A percentile compares a stretch with the other conserved stretches of the same genome.
These are phyloP conservation scores for Odobenus rosmarus DNA, from an alignment of 2,113 vertebrate species.

Conservation along the genomic window DNA sequence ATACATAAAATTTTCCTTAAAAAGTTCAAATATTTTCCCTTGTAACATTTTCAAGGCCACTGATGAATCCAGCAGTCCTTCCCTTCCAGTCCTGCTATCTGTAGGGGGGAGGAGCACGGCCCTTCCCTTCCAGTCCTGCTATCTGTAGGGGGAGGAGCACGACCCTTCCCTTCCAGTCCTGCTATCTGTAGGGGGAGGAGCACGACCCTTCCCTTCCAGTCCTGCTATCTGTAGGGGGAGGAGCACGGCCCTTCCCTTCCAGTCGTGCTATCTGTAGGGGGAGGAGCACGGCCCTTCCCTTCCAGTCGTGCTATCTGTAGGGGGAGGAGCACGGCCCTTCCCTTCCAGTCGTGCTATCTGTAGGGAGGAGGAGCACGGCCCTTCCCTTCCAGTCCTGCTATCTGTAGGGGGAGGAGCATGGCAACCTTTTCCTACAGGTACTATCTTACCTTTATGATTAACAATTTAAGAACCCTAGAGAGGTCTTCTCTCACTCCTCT, in stretches of 20 bases:
- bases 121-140: too few relatives aligned
- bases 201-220: not conserved
- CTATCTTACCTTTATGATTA: not conserved
- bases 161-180: not conserved
- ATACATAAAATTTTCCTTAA: not conserved
- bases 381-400: not conserved
- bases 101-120: rapidly evolving
- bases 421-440: not conserved
- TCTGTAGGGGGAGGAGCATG: rapidly evolving
- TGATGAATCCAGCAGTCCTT: not conserved
- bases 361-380: not conserved
- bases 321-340: not conserved
- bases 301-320: too few relatives aligned
- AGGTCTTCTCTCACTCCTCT: not conserved
- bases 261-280: not conserved
- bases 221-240: not conserved
- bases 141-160: too few relatives aligned
- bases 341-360: not conserved
- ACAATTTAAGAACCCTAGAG: not conserved
- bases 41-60: not conserved
- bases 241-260: not conserved
- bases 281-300: too few relatives aligned
- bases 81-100: not conserved
- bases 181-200: too few relatives aligned
- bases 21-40: not conserved